A percentile compares a stretch with the other conserved stretches of the same genome.
Evolutionary conservation across 2,888 invertebrate species (phyloP).

Genomic region (Eurytoma californica): DNA sequence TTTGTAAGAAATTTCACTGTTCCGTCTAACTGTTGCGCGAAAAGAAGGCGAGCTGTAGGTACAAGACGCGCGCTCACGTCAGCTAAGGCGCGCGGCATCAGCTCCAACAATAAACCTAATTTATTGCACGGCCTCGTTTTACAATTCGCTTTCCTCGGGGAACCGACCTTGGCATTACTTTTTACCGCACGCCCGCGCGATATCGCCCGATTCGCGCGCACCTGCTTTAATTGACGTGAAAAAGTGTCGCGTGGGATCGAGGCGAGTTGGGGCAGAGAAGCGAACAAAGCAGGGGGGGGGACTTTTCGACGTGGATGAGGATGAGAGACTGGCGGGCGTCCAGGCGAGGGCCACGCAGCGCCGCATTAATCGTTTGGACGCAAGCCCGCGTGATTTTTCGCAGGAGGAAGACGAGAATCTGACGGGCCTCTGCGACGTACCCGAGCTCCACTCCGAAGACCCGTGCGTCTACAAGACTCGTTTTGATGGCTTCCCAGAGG

Average conservation of each 20-base stretch:
- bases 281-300: neutral
- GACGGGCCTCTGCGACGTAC: too few species aligned
- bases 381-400: too few species aligned
- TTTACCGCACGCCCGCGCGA: conserved; percentile 25
- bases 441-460: neutral
- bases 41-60: too few species aligned
- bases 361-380: conserved; percentile 32
- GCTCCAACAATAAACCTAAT: conserved; percentile 35
- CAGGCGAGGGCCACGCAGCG: conserved; percentile 4
- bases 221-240: neutral
- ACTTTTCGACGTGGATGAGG: neutral
- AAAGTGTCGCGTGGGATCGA: too few species aligned
- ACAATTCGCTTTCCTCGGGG: conserved; percentile 43
- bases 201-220: neutral
- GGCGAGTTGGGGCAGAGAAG: too few species aligned
- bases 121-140: conserved; percentile 34
- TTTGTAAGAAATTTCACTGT: too few species aligned
- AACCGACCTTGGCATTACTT: conserved; percentile 50
- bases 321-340: neutral
- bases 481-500: neutral
- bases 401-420: too few species aligned
- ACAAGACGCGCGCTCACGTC: too few species aligned
- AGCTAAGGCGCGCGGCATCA: too few species aligned
- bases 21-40: too few species aligned
- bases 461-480: neutral